Evolutionary conservation across 2,113 vertebrate genomes (phyloP).

Genomic region (Serinus canaria): DNA sequence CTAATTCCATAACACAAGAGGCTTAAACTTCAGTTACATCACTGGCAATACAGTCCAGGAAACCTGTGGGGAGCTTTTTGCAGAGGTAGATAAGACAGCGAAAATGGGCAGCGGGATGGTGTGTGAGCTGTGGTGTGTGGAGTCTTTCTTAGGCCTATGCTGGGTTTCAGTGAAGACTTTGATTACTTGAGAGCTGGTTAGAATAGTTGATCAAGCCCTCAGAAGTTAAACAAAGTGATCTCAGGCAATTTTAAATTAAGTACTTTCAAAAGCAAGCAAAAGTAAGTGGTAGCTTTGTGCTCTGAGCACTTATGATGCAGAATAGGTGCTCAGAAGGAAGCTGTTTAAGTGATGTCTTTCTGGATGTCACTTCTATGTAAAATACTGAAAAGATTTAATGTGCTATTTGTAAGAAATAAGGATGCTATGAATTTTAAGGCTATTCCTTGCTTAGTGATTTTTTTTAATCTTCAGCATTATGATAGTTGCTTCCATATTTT

Average conservation of each 20-base stretch:
- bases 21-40: not conserved
- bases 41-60: not conserved
- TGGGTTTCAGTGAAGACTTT: not conserved
- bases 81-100: not conserved
- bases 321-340: not conserved
- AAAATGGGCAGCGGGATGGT: not conserved
- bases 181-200: not conserved
- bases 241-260: not conserved
- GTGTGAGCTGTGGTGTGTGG: not conserved
- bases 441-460: not conserved
- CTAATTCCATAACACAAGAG: not conserved
- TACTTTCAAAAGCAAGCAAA: not conserved
- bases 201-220: not conserved
- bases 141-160: not conserved
- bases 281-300: not conserved
- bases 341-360: not conserved
- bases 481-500: not conserved
- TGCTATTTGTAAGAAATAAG: not conserved
- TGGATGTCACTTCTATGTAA: not conserved
- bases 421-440: not conserved
- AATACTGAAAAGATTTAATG: not conserved
- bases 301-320: not conserved
- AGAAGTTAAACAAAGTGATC: not conserved
- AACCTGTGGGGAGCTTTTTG: not conserved
- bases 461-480: not conserved